Conservation (phyloP, 2,113 vertebrate species). For the Gambusia holbrooki region DNA sequence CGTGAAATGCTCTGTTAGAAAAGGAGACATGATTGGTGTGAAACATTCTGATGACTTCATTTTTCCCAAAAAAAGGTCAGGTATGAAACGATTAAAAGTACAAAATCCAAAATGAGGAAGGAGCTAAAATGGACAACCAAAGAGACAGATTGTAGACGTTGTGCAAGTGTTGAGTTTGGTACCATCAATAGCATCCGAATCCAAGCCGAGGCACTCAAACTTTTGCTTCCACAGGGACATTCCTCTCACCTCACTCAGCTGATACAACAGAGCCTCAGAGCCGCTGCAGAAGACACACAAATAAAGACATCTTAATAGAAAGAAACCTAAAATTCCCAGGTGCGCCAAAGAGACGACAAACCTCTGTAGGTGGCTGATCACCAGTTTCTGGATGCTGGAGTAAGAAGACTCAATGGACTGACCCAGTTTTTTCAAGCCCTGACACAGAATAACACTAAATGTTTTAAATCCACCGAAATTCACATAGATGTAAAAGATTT, state of each 20-base stretch:
- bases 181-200: conserved; percentile 92
- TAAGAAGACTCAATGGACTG: conserved; percentile 98
- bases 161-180: neutral
- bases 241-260: conserved; percentile 95
- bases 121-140: neutral
- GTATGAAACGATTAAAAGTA: neutral
- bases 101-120: neutral
- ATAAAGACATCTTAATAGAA: neutral
- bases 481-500: neutral
- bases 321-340: neutral
- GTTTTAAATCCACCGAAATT: neutral
- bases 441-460: conserved; percentile 26
- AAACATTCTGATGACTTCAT: neutral
- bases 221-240: conserved; percentile 98
- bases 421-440: conserved; percentile 98
- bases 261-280: conserved; percentile 93
- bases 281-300: conserved; percentile 78
- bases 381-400: conserved; percentile 96
- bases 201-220: conserved; percentile 93
- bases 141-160: neutral
- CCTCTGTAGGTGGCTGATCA: conserved; percentile 98
- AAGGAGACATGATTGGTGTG: neutral
- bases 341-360: conserved; percentile 44
- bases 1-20: neutral
- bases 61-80: neutral